Percentiles rank a stretch among this genome's conserved stretches.
These are phyloP conservation scores for Penaeus japonicus DNA, from an alignment of 1,140 invertebrate genomes.

Conservation along the genomic window DNA sequence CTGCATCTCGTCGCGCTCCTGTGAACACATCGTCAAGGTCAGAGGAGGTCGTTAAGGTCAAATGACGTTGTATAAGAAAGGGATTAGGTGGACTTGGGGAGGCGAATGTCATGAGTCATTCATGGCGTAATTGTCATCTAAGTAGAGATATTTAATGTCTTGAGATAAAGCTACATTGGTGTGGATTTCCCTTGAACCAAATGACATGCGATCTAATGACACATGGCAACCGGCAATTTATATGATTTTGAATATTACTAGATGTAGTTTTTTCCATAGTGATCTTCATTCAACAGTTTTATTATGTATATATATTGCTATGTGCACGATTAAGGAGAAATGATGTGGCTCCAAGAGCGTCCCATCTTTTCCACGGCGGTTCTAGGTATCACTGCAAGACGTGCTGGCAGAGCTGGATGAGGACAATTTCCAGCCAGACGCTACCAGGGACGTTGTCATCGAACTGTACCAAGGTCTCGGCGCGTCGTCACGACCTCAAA, in stretches of 20 bases:
- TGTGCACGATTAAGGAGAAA: too few species aligned
- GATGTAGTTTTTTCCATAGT: too few species aligned
- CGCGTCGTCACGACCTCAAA: neutral
- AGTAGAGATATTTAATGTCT: too few species aligned
- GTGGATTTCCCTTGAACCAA: too few species aligned
- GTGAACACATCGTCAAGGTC: constrained; percentile 49
- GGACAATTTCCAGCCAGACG: constrained; percentile 32
- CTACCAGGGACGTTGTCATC: constrained; percentile 15
- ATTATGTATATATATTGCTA: too few species aligned
- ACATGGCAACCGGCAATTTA: too few species aligned
- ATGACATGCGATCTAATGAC: too few species aligned
- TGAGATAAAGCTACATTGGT: too few species aligned
- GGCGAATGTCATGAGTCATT: too few species aligned
- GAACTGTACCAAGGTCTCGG: constrained; percentile 11
- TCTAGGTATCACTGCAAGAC: constrained; percentile 44
- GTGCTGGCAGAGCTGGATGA: constrained; percentile 34
- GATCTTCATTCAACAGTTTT: too few species aligned
- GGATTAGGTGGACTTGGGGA: neutral
- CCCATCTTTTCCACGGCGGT: neutral
- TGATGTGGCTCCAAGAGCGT: accelerated
- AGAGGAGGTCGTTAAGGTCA: neutral
- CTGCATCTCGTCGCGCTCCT: constrained; percentile 18
- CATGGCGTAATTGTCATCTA: too few species aligned
- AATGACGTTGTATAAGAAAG: neutral
- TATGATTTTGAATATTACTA: too few species aligned